These are phyloP conservation scores for Tychaedon coryphoeus DNA, from an alignment of 2,113 vertebrate species.

Conservation along the genomic window DNA sequence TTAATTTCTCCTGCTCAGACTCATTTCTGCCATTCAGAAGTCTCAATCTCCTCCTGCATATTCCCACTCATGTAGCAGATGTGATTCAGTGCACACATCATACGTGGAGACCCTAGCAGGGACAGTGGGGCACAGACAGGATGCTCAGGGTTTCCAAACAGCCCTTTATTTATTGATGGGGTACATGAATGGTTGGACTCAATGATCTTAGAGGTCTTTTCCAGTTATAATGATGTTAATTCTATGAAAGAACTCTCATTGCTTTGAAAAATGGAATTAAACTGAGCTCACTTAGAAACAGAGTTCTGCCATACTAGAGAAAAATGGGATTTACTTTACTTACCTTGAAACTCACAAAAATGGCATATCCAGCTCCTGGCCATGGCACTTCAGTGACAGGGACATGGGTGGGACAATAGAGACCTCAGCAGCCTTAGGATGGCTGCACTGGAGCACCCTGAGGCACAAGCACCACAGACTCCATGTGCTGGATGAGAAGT, in stretches of 20 bases:
- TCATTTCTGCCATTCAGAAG: not conserved
- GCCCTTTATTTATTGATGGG: not conserved
- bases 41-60: not conserved
- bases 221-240: not conserved
- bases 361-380: not conserved
- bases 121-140: not conserved
- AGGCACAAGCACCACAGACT: not conserved
- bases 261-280: not conserved
- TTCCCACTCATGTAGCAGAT: fast-evolving
- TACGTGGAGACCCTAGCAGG: fast-evolving
- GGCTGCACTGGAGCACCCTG: not conserved
- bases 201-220: not conserved
- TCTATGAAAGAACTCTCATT: not conserved
- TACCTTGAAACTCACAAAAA: not conserved
- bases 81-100: not conserved
- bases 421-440: not conserved
- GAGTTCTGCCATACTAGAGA: not conserved
- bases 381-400: fast-evolving
- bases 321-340: not conserved
- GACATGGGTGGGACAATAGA: fast-evolving
- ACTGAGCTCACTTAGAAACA: not conserved
- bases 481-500: not conserved
- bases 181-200: not conserved
- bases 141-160: not conserved
- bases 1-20: not conserved